Conservation (phyloP, 1,140 invertebrate species). For the Pachyrhynchus sulphureomaculatus region DNA sequence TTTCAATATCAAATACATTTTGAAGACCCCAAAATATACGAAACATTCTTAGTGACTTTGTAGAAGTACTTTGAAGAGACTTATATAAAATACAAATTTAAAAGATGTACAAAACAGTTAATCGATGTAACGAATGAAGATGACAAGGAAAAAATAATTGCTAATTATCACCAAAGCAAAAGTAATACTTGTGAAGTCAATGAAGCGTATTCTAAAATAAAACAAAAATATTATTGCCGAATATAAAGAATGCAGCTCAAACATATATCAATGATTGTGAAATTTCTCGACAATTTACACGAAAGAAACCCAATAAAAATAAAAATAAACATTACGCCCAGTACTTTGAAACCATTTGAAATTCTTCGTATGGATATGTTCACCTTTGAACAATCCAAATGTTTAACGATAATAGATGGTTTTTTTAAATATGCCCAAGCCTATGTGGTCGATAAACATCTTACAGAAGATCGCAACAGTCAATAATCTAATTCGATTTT, state of each 20-base stretch:
- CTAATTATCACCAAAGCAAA: conserved; percentile 14
- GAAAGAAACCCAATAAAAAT: conserved; percentile 15
- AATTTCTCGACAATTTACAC: conserved; percentile 15
- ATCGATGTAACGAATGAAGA: conserved; percentile 8
- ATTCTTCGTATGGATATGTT: conserved; percentile 10
- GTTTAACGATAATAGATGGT: conserved; percentile 5
- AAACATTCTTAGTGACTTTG: neutral
- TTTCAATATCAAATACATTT: conserved; percentile 5
- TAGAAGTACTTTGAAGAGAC: neutral
- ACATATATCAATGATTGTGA: conserved; percentile 23
- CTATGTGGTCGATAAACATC: conserved; percentile 5
- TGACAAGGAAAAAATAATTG: conserved; percentile 9
- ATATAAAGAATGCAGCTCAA: conserved; percentile 8
- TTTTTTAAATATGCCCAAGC: conserved; percentile 21
- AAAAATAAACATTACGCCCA: conserved; percentile 20
- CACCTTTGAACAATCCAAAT: conserved; percentile 6
- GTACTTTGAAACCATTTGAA: conserved; percentile 11
- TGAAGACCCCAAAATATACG: conserved; percentile 5
- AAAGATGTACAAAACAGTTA: neutral
- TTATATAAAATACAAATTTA: conserved; percentile 6
- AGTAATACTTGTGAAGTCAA: too few relatives aligned
- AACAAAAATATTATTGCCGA: too few relatives aligned
- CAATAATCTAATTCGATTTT: too few relatives aligned
- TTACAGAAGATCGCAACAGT: too few relatives aligned
- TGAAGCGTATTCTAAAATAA: too few relatives aligned